Evolutionary conservation across 64 coral and sea anemone genomes (phyloP).

Genomic region (Montipora cactus): DNA sequence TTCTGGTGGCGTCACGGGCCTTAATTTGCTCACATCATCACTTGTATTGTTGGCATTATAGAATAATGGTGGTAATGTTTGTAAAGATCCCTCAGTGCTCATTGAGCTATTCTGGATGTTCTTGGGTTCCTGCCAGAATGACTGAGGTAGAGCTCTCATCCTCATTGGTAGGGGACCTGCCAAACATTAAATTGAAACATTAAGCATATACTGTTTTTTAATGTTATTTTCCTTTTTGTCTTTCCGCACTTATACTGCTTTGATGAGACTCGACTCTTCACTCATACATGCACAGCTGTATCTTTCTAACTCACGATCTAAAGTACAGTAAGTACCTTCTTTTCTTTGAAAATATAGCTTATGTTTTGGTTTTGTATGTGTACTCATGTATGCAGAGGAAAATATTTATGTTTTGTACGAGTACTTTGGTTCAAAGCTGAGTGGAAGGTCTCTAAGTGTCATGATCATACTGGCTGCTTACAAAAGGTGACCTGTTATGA

Average conservation of each 20-base stretch:
- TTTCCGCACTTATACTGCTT: background rate
- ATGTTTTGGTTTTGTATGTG: background rate
- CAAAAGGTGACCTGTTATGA: background rate
- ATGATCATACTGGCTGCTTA: background rate
- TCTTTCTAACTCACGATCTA: background rate
- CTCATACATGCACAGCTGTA: background rate
- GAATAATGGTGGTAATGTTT: constrained; percentile 84
- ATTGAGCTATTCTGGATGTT: constrained; percentile 89
- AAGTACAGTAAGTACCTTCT: constrained; percentile 1
- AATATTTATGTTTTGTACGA: background rate
- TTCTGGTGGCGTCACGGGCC: constrained; percentile 93
- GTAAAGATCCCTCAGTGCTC: constrained; percentile 82
- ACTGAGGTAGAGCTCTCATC: constrained; percentile 93
- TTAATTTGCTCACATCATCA: constrained; percentile 79
- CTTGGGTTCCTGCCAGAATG: constrained; percentile 95
- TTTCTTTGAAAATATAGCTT: constrained; percentile 15
- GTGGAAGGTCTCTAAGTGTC: background rate
- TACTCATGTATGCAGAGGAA: background rate
- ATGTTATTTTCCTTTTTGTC: background rate
- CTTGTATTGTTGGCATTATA: constrained; percentile 96
- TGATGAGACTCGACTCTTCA: background rate
- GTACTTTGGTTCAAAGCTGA: background rate
- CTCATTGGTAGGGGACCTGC: constrained; percentile 94
- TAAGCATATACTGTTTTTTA: background rate
- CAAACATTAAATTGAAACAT: constrained; percentile 15